Percentiles rank a stretch among this genome's conserved stretches.
These are phyloP conservation scores for Etia nguti DNA, from an alignment of 2,113 vertebrate species.

Conservation along the genomic window DNA sequence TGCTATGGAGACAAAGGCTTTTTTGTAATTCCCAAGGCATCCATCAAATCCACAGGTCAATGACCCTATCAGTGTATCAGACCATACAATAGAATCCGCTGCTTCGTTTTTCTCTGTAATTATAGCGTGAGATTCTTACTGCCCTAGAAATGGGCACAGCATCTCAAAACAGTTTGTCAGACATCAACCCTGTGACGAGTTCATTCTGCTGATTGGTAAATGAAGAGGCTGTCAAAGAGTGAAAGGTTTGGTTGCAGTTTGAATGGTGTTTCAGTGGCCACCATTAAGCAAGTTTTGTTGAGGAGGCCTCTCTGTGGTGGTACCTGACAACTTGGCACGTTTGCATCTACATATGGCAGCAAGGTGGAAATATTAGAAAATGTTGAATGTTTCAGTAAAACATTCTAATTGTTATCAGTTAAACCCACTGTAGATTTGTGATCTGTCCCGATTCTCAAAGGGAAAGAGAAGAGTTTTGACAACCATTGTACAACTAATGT, in stretches of 20 bases:
- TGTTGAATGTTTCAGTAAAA: accelerated
- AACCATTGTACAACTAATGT: background rate
- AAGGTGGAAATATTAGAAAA: background rate
- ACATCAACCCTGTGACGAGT: background rate
- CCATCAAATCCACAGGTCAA: conserved; percentile 31
- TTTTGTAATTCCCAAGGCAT: conserved; percentile 43
- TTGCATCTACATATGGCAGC: background rate
- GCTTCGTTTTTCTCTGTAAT: conserved; percentile 12
- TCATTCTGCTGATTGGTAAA: background rate
- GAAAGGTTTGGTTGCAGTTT: background rate
- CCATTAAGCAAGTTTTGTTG: background rate
- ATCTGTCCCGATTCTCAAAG: background rate
- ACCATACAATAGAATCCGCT: conserved; percentile 27
- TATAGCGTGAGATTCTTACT: conserved; percentile 10
- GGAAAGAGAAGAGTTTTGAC: background rate
- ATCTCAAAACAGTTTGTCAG: background rate
- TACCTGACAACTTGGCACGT: background rate
- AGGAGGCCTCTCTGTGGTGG: background rate
- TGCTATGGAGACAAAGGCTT: conserved; percentile 22
- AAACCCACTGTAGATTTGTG: background rate
- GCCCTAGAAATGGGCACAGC: background rate
- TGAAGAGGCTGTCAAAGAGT: background rate
- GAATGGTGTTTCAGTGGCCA: background rate
- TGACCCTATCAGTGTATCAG: conserved; percentile 30
- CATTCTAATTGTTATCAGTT: background rate